Conservation (phyloP, 2,888 invertebrate genomes). For the Emmelina monodactyla region DNA sequence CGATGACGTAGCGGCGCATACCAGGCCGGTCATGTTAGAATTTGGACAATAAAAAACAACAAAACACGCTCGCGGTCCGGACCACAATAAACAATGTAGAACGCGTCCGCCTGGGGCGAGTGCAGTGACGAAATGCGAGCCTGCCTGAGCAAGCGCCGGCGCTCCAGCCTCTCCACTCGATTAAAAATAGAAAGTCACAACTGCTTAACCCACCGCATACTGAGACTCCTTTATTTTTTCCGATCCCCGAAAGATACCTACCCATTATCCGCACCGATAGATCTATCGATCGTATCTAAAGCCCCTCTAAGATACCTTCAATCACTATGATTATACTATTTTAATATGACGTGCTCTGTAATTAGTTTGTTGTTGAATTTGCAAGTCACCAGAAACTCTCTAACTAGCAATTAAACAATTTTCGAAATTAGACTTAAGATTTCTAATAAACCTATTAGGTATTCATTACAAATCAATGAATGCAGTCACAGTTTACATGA, state of each 20-base stretch:
- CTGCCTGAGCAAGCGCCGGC: constrained; percentile 41
- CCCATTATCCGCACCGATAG: constrained; percentile 39
- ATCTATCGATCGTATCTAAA: constrained; percentile 31
- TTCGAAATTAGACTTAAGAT: too few species aligned
- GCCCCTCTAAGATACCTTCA: constrained; percentile 44
- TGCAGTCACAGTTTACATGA: too few species aligned
- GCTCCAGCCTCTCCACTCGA: constrained; percentile 51
- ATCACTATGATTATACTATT: constrained; percentile 14
- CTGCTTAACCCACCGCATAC: constrained; percentile 44
- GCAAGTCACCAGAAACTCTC: too few species aligned
- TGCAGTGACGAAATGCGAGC: constrained; percentile 57
- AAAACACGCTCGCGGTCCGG: too few species aligned
- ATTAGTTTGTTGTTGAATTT: background rate
- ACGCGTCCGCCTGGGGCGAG: constrained; percentile 56
- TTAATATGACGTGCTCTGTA: background rate
- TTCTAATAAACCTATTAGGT: too few species aligned
- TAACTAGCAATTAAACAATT: too few species aligned
- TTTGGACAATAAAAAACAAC: too few species aligned
- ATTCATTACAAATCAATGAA: too few species aligned
- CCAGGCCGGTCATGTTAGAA: too few species aligned
- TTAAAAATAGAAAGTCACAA: constrained; percentile 63
- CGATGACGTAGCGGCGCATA: too few species aligned
- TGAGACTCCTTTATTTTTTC: constrained; percentile 51
- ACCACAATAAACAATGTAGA: constrained; percentile 35
- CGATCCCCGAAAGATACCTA: constrained; percentile 35